Evolutionary conservation across 1,140 invertebrate genomes (phyloP).

Genomic region (Scylla paramamosain): DNA sequence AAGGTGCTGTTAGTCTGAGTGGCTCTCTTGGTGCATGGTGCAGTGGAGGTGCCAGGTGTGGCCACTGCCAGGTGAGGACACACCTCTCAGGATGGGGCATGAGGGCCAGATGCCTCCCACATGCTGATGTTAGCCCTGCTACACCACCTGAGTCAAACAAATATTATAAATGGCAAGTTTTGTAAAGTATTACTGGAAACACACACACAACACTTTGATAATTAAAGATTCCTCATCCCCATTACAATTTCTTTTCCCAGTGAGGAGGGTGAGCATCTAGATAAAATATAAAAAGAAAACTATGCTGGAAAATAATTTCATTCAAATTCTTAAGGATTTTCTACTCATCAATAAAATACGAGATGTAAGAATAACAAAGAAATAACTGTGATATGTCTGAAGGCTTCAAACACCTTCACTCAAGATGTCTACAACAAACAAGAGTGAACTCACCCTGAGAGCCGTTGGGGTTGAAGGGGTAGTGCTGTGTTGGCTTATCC

Average conservation of each 20-base stretch:
- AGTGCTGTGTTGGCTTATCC: constrained; percentile 87
- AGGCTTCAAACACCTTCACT: neutral
- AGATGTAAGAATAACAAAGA: too few species aligned
- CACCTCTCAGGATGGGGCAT: constrained; percentile 99
- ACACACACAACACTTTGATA: neutral
- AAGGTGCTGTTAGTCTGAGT: constrained; percentile 81
- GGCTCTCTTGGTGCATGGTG: constrained; percentile 76
- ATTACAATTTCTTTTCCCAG: too few species aligned
- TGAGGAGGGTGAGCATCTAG: too few species aligned
- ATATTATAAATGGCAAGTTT: neutral
- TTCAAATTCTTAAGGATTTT: too few species aligned
- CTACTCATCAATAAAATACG: too few species aligned
- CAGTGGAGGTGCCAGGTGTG: constrained; percentile 82
- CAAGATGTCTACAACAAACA: neutral
- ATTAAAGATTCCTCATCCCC: too few species aligned
- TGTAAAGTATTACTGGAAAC: neutral
- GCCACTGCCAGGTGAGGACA: constrained; percentile 91
- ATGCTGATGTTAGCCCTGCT: constrained; percentile 91
- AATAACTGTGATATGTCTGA: too few species aligned
- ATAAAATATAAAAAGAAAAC: too few species aligned
- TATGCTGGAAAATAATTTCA: too few species aligned
- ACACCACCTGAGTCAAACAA: constrained; percentile 85
- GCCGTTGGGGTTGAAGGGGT: constrained; percentile 97
- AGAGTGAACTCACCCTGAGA: constrained; percentile 82
- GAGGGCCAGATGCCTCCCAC: constrained; percentile 96